phyloP scores from a whole-genome alignment of 2,888 invertebrate genomes.

The Polia nebulosa region DNA sequence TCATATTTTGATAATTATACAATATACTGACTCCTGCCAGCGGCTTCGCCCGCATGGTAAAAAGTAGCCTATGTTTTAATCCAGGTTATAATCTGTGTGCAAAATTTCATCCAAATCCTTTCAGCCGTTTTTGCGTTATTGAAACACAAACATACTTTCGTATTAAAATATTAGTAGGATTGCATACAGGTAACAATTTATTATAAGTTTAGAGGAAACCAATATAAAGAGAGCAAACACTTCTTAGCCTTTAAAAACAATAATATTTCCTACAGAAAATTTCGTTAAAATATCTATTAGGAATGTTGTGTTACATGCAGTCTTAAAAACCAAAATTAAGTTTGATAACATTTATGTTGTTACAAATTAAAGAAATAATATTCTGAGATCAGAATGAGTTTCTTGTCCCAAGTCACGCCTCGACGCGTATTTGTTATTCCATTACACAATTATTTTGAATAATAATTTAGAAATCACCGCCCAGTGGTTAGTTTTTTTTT shows the following conservation, averaged over 20 bases:
- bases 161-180: too few relatives aligned
- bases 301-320: constrained; percentile 45
- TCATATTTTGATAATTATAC: background rate
- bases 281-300: constrained; percentile 27
- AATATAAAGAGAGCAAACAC: background rate
- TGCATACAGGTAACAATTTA: background rate
- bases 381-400: constrained; percentile 38
- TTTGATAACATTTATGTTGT: constrained; percentile 7
- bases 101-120: too few relatives aligned
- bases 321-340: constrained; percentile 31
- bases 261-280: background rate
- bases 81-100: too few relatives aligned
- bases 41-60: too few relatives aligned
- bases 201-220: background rate
- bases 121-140: too few relatives aligned
- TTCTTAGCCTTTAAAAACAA: background rate
- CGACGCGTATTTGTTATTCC: background rate
- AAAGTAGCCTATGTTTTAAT: too few relatives aligned
- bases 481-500: background rate
- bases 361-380: background rate
- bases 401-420: constrained; percentile 16
- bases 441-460: background rate
- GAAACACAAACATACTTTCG: too few relatives aligned
- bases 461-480: background rate
- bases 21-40: too few relatives aligned